Conservation (phyloP, 1,140 invertebrate genomes). For the Pogonognathellus flavescens region DNA sequence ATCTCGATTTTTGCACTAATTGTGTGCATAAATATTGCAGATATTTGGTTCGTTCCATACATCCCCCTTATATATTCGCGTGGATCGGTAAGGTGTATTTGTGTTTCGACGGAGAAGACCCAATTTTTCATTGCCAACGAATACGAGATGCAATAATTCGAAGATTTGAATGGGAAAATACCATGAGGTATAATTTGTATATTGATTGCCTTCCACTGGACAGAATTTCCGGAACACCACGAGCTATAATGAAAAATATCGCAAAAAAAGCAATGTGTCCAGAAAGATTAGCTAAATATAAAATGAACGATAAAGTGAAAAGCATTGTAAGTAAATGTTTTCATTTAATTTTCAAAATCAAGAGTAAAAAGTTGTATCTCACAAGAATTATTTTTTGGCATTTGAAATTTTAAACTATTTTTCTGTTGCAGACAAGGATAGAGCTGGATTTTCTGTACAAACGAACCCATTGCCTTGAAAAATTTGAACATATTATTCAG, state of each 20-base stretch:
- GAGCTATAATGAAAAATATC: neutral
- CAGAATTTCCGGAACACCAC: neutral
- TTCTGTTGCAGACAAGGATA: slow-evolving; percentile 18
- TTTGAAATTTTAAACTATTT: neutral
- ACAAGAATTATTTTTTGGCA: no score
- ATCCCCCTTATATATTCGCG: slow-evolving; percentile 50
- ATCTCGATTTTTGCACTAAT: no score
- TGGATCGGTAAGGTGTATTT: slow-evolving; percentile 62
- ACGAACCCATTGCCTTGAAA: slow-evolving; percentile 43
- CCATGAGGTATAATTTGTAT: slow-evolving; percentile 62
- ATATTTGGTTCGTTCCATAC: slow-evolving; percentile 60
- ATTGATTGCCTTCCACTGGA: slow-evolving; percentile 60
- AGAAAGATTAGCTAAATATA: neutral
- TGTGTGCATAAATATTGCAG: slow-evolving; percentile 31
- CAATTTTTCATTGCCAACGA: slow-evolving; percentile 52
- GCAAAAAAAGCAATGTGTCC: neutral
- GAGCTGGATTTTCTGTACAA: slow-evolving; percentile 62
- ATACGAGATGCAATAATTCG: slow-evolving; percentile 60
- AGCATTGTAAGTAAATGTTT: neutral
- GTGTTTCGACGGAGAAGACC: slow-evolving; percentile 63
- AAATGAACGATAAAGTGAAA: neutral
- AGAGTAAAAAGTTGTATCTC: no score
- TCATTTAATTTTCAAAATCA: neutral
- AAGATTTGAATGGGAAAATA: slow-evolving; percentile 54
- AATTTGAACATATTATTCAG: slow-evolving; percentile 53